phyloP scores from a whole-genome alignment of 2,113 vertebrate species.

The Prunella fulvescens region DNA sequence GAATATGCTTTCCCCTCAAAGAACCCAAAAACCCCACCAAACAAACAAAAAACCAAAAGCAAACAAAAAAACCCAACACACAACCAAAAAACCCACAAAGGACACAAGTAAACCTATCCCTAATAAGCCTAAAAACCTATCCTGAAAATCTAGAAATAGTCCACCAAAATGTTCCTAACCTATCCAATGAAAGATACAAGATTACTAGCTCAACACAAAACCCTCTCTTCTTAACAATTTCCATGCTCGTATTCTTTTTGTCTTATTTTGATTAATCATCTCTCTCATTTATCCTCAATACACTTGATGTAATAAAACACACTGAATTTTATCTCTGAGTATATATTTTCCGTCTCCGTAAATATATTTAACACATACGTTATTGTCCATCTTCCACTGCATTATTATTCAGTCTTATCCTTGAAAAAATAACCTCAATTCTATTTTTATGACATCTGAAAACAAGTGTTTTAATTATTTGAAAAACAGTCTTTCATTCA shows the following conservation, averaged over 20 bases:
- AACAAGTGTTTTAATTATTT: slow-evolving; percentile 43
- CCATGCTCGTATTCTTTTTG: background rate
- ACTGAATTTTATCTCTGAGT: background rate
- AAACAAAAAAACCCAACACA: background rate
- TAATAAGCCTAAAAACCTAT: background rate
- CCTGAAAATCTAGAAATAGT: background rate
- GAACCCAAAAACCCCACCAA: background rate
- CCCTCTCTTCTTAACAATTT: background rate
- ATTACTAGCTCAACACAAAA: background rate
- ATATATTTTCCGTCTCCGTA: background rate
- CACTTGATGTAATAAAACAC: background rate
- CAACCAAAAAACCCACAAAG: background rate
- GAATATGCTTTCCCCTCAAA: background rate
- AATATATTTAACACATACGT: background rate
- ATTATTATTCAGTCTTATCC: background rate
- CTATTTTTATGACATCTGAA: background rate
- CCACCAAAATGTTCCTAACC: background rate
- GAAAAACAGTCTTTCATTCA: slow-evolving; percentile 17
- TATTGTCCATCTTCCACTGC: background rate
- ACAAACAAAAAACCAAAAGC: background rate
- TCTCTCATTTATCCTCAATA: background rate
- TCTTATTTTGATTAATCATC: background rate
- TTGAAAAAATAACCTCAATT: background rate
- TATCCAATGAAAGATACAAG: background rate
- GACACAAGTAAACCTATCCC: background rate